Conservation (phyloP, 2,888 invertebrate species). For the Megaustenia siamemsis region DNA sequence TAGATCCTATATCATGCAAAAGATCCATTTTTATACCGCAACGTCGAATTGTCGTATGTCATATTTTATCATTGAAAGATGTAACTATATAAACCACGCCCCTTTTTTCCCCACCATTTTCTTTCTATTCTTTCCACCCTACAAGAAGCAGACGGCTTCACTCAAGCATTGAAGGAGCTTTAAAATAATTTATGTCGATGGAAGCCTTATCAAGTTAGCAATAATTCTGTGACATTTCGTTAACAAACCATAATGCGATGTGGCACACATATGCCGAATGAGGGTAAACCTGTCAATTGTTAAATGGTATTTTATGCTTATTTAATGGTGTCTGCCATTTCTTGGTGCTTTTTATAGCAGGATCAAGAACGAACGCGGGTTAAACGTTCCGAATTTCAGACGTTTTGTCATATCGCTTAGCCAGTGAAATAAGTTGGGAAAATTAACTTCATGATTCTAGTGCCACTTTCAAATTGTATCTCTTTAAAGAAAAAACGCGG, state of each 20-base stretch:
- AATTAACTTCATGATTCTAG: neutral
- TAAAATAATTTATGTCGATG: too few relatives aligned
- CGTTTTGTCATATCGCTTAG: neutral
- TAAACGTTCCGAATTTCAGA: neutral
- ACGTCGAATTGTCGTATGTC: too few relatives aligned
- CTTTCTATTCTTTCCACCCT: too few relatives aligned
- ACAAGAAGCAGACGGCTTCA: too few relatives aligned
- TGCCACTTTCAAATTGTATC: neutral
- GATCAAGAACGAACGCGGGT: neutral
- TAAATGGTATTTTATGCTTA: constrained; percentile 7
- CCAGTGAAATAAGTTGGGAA: neutral
- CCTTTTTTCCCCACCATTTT: too few relatives aligned
- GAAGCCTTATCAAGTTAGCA: constrained; percentile 2
- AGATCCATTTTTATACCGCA: too few relatives aligned
- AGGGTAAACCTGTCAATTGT: neutral
- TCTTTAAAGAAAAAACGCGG: neutral
- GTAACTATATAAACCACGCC: too few relatives aligned
- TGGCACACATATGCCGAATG: neutral
- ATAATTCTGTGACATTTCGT: neutral
- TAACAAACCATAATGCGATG: neutral
- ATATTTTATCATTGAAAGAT: too few relatives aligned
- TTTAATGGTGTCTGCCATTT: neutral
- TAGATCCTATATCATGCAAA: too few relatives aligned
- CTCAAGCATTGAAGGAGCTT: too few relatives aligned
- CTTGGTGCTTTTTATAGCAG: neutral